Conservation (phyloP, 2,797 vertebrate species). For the Oophaga sylvatica region DNA sequence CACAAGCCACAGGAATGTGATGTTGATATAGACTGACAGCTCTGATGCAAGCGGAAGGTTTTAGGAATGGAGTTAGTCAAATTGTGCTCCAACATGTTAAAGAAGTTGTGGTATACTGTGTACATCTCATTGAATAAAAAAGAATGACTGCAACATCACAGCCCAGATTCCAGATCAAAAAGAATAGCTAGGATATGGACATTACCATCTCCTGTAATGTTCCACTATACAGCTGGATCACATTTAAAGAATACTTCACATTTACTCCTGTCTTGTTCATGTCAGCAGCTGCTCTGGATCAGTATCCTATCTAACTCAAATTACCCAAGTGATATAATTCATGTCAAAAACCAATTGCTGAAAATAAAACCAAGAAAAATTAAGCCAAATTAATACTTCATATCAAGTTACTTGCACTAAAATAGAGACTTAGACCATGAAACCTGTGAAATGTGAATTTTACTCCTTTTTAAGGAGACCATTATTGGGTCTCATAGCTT, state of each 20-base stretch:
- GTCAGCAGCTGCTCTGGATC: slow-evolving; percentile 39
- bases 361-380: slow-evolving; percentile 17
- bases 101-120: slow-evolving; percentile 1
- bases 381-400: slow-evolving; percentile 29
- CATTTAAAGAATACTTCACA: slow-evolving; percentile 21
- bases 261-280: slow-evolving; percentile 39
- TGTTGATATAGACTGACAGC: slow-evolving; percentile 58
- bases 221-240: slow-evolving; percentile 17
- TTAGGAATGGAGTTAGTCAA: slow-evolving; percentile 24
- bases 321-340: slow-evolving; percentile 29
- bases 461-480: slow-evolving; percentile 8
- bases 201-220: background rate
- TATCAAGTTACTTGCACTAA: slow-evolving; percentile 31
- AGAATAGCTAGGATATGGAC: background rate
- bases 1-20: slow-evolving; percentile 58
- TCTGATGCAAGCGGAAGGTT: slow-evolving; percentile 31
- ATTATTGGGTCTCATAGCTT: slow-evolving; percentile 3
- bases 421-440: background rate
- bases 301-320: slow-evolving; percentile 29
- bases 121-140: background rate
- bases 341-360: slow-evolving; percentile 27
- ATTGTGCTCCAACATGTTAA: slow-evolving; percentile 14
- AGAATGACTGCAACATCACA: background rate
- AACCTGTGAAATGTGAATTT: background rate
- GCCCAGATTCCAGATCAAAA: background rate